phyloP scores from a whole-genome alignment of 1,140 invertebrate genomes.

The Notospermus geniculatus region DNA sequence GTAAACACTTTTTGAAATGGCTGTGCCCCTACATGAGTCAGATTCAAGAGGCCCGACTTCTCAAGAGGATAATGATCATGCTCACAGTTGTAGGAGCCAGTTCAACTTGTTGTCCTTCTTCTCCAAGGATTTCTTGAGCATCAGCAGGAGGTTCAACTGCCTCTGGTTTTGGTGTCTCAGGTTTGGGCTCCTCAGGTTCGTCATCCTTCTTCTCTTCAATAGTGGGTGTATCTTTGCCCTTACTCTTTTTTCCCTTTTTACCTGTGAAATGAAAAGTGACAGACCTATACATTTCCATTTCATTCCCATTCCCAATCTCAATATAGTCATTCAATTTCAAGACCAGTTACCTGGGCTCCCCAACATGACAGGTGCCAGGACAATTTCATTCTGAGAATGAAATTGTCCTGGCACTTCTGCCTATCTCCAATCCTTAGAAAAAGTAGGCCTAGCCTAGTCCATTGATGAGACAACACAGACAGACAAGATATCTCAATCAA shows the following conservation, averaged over 20 bases:
- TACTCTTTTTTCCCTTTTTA: conserved; percentile 29
- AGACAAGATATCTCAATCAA: not conserved
- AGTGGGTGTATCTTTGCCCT: conserved; percentile 27
- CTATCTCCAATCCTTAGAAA: too few relatives aligned
- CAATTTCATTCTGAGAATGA: too few relatives aligned
- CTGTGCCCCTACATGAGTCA: too few relatives aligned
- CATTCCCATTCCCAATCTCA: not conserved
- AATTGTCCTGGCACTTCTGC: too few relatives aligned
- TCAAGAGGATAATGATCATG: too few relatives aligned
- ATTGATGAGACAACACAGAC: too few relatives aligned
- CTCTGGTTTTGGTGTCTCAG: conserved; percentile 6
- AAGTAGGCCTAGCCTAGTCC: too few relatives aligned
- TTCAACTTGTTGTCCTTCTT: conserved; percentile 30
- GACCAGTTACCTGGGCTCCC: too few relatives aligned
- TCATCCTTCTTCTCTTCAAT: conserved; percentile 24
- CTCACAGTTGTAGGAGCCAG: conserved; percentile 39
- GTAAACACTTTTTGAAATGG: too few relatives aligned
- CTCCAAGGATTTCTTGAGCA: conserved; percentile 22
- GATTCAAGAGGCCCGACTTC: too few relatives aligned
- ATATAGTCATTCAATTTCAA: too few relatives aligned
- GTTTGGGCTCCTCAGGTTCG: not conserved
- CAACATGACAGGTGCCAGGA: too few relatives aligned
- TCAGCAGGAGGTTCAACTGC: conserved; percentile 26
- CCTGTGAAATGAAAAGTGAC: conserved; percentile 10
- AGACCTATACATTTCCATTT: not conserved